These are phyloP conservation scores for Gymnodraco acuticeps DNA, from an alignment of 2,797 vertebrate species.

Conservation along the genomic window DNA sequence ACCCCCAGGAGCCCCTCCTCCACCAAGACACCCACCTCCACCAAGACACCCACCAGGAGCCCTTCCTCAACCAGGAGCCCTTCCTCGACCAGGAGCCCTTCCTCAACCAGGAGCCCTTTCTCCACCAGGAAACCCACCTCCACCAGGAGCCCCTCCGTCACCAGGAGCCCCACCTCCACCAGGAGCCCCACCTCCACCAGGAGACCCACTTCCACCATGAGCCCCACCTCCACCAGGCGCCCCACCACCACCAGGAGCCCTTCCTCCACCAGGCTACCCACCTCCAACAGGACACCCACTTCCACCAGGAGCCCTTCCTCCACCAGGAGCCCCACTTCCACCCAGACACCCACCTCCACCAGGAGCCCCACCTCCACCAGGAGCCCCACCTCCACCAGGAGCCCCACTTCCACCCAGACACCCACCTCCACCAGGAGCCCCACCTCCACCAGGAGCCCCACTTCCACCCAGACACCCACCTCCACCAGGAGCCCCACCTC, in stretches of 20 bases:
- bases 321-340: slow-evolving; percentile 26
- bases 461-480: slow-evolving; percentile 37
- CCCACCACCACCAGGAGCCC: slow-evolving; percentile 11
- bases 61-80: no score
- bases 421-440: slow-evolving; percentile 78
- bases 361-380: no score
- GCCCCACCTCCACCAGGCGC: slow-evolving; percentile 76
- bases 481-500: slow-evolving; percentile 51
- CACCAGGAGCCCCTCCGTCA: no score
- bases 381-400: no score
- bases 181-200: no score
- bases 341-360: slow-evolving; percentile 53
- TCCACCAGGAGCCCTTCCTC: no score
- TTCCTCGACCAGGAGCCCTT: no score
- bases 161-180: no score
- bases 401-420: background rate
- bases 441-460: slow-evolving; percentile 18
- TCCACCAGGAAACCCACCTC: no score
- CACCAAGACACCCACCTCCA: no score
- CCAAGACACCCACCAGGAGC: no score
- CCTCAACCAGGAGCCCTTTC: no score
- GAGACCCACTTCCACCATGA: slow-evolving; percentile 5
- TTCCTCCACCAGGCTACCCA: slow-evolving; percentile 51
- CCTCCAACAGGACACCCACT: slow-evolving; percentile 49
- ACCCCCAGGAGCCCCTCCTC: slow-evolving; percentile 50